These are phyloP conservation scores for Galeopsomyia nigrocyanea DNA, from an alignment of 2,888 invertebrate species.

Conservation along the genomic window DNA sequence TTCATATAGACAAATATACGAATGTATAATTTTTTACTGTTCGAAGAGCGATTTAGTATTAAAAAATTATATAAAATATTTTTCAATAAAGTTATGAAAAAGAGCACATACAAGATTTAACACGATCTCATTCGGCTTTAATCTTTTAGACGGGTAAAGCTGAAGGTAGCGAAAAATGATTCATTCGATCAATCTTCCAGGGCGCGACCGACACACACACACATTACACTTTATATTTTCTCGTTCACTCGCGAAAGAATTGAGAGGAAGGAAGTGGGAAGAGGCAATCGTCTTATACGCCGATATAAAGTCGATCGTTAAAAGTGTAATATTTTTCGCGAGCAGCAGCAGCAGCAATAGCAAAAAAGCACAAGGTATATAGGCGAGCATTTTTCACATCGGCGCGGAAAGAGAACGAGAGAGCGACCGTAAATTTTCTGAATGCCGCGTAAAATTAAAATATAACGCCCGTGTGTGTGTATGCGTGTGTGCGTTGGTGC, in stretches of 20 bases:
- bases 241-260: neutral
- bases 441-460: slow-evolving; percentile 37
- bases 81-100: too few species aligned
- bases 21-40: too few species aligned
- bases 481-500: slow-evolving; percentile 4
- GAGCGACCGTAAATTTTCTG: slow-evolving; percentile 30
- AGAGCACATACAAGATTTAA: too few species aligned
- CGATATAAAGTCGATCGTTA: slow-evolving; percentile 27
- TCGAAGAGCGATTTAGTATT: too few species aligned
- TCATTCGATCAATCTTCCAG: too few species aligned
- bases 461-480: slow-evolving; percentile 26
- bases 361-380: too few species aligned
- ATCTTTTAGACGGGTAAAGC: too few species aligned
- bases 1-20: too few species aligned
- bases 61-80: too few species aligned
- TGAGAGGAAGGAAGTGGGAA: neutral
- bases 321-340: slow-evolving; percentile 25
- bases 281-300: slow-evolving; percentile 7
- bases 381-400: slow-evolving; percentile 21
- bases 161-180: too few species aligned
- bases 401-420: neutral
- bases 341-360: neutral
- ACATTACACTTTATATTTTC: neutral
- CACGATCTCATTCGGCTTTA: too few species aligned
- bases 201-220: too few species aligned